Evolutionary conservation across 2,113 vertebrate species (phyloP).

Genomic region (Petrocephalus zakoni): DNA sequence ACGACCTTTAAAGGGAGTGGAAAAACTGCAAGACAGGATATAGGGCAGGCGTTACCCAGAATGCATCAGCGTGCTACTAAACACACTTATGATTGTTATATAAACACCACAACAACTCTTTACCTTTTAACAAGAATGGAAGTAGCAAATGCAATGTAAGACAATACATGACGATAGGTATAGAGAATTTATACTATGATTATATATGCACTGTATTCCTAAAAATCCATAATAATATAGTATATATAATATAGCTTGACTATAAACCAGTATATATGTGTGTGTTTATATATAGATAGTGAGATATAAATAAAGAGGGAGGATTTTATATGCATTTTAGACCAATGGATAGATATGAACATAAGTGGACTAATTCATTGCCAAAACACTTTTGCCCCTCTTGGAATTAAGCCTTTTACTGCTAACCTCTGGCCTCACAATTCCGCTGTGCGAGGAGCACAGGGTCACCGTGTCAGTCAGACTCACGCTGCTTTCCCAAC

Average conservation of each 20-base stretch:
- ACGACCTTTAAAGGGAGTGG: neutral
- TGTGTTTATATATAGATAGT: neutral
- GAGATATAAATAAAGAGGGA: neutral
- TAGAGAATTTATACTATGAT: neutral
- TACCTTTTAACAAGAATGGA: neutral
- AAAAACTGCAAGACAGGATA: neutral
- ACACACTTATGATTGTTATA: neutral
- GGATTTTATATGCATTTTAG: neutral
- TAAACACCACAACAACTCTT: neutral
- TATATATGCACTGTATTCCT: neutral
- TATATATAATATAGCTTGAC: neutral
- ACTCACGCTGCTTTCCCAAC: neutral
- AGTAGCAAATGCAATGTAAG: neutral
- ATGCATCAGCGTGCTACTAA: neutral
- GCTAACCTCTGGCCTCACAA: neutral
- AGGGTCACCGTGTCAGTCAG: neutral
- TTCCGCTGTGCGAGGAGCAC: conserved; percentile 5
- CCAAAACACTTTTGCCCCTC: neutral
- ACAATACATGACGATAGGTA: neutral
- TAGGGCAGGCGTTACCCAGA: neutral
- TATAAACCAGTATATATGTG: neutral
- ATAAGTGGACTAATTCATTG: neutral
- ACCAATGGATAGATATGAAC: neutral
- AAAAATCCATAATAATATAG: neutral
- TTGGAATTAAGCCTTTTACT: neutral